phyloP scores from a whole-genome alignment of 2,797 vertebrate genomes.

The Gambelia wislizenii region DNA sequence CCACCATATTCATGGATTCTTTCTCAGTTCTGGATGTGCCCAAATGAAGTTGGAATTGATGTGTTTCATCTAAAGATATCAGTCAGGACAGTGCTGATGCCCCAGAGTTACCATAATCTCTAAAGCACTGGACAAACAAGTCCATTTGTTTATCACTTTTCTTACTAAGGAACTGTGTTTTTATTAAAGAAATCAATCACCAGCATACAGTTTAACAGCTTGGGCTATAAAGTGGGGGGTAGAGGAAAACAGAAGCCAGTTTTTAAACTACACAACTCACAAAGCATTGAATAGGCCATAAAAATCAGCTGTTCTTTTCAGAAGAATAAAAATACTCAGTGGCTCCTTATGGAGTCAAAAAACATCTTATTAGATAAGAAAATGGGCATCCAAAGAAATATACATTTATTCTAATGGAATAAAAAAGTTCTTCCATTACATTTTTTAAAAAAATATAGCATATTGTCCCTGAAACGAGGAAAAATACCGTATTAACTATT shows the following conservation, averaged over 20 bases:
- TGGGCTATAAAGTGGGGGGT: conserved; percentile 35
- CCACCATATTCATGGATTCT: conserved; percentile 74
- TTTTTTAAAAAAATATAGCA: no score
- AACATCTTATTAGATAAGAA: conserved; percentile 62
- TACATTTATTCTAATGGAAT: conserved; percentile 4
- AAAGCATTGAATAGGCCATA: conserved; percentile 66
- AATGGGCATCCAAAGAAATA: conserved; percentile 56
- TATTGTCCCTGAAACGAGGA: background rate
- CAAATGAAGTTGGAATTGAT: conserved; percentile 78
- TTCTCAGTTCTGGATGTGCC: conserved; percentile 66
- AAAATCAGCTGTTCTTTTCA: conserved; percentile 70
- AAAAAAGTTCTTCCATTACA: background rate
- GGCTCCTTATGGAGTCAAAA: conserved; percentile 61
- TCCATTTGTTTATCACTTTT: conserved; percentile 83
- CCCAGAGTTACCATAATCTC: conserved; percentile 75
- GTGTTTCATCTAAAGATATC: conserved; percentile 80
- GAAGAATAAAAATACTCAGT: conserved; percentile 55
- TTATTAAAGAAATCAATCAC: conserved; percentile 89
- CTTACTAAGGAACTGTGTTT: conserved; percentile 79
- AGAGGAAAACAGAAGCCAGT: conserved; percentile 49
- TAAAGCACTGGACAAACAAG: conserved; percentile 80
- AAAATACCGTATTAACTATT: background rate
- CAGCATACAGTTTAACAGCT: conserved; percentile 78
- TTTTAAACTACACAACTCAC: conserved; percentile 69
- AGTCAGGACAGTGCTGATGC: conserved; percentile 77